Base-by-base conservation (phyloP, 1,140 invertebrate species). In the Heliconius melpomene region DNA sequence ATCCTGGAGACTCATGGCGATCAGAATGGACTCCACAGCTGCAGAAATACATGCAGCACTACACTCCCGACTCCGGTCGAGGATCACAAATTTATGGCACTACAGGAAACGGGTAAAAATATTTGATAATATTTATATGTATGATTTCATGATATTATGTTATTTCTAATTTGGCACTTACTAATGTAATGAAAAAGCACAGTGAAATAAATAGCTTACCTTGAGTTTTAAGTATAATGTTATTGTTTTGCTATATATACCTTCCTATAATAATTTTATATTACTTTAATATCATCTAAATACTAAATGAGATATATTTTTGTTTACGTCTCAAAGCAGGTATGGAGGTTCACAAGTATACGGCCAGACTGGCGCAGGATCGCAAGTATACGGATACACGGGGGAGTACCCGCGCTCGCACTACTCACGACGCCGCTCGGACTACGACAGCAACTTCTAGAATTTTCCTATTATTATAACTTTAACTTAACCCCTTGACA, bases 401-500 rank as follows among this genome's bases (percentile, higher is more conserved):
- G 94, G 93, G 46, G 94, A 95, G 74, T 93, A 93, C 80, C 94
- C 94, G 66, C 90, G 94, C 66, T 94, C 94, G 16, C 93, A 94
- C 85, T 95, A 95, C 87, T 95, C 94, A n/a, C 88, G 95, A 26
- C 93, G 95, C 79, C 94, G 95, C 87, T 96, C 96, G 54, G 96
- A 96, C 87, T 96, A 96, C 88, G 96, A 96, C 85, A 95, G 94
- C 85, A 95, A 95, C 86, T 95, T 95, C 90, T 95, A 93, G 87
- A 89, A 83, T 70, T 75, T 83, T 84, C 80, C 84, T 85, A 85
- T 88, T 74, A 80, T 66, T 82, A 79, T 50, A 78, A 78, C n/a
- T 78, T 82, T 83, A 80, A 76, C 84, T 86, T 84, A 86, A 86
- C 83, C 85, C 85, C 85, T 91, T 93, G 91, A 94, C 91, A 94